phyloP scores from a whole-genome alignment of 2,888 invertebrate species.

The Iselma pallidipennis region DNA sequence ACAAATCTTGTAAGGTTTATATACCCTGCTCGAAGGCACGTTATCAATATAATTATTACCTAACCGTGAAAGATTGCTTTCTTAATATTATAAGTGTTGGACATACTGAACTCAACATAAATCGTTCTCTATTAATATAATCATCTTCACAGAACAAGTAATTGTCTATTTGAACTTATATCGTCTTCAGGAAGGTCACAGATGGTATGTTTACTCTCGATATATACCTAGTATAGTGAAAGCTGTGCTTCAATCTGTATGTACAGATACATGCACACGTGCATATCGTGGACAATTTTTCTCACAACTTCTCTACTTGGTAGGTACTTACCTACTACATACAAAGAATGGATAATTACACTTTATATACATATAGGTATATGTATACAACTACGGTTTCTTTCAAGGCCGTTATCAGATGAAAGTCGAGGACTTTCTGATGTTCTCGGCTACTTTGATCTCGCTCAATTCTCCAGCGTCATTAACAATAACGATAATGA shows the following conservation, averaged over 20 bases:
- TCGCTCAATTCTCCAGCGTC: neutral
- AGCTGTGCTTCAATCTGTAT: neutral
- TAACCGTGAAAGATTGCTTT: neutral
- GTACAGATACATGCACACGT: neutral
- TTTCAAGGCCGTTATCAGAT: slow-evolving; percentile 5
- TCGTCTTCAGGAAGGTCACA: neutral
- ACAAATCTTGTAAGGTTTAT: too few species aligned
- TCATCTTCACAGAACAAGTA: neutral
- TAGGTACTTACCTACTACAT: neutral
- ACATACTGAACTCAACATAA: neutral
- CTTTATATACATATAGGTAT: slow-evolving; percentile 1
- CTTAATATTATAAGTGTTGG: neutral
- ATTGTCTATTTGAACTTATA: neutral
- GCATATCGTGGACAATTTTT: neutral
- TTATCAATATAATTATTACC: neutral
- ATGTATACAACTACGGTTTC: neutral
- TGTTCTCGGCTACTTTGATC: slow-evolving; percentile 9
- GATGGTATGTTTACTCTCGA: neutral
- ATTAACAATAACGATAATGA: slow-evolving; percentile 8
- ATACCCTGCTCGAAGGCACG: neutral
- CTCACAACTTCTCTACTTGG: neutral
- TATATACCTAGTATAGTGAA: neutral
- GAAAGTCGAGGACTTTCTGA: slow-evolving; percentile 8
- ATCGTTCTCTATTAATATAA: neutral
- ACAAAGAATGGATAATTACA: neutral